Evolutionary conservation across 2,797 vertebrate genomes (phyloP).

Genomic region (Tokudaia tokunoshimensis): DNA sequence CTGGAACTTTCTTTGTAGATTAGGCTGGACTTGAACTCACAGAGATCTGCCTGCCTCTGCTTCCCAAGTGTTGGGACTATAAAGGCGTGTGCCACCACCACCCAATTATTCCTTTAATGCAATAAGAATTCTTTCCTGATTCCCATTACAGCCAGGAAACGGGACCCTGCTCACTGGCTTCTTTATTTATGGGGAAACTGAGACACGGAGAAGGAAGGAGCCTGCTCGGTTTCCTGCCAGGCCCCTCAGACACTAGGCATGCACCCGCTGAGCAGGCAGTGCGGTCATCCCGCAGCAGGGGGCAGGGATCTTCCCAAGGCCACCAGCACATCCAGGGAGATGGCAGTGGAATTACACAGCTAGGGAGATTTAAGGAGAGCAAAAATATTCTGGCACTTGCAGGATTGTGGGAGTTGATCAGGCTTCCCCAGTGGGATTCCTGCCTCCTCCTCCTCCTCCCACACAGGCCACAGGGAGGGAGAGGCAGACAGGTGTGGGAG

Average conservation of each 20-base stretch:
- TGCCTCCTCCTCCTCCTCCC: conserved; percentile 27
- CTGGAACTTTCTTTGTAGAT: background rate
- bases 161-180: background rate
- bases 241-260: background rate
- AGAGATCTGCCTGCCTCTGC: background rate
- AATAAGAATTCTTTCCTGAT: background rate
- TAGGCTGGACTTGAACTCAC: background rate
- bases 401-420: conserved; percentile 68
- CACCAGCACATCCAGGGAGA: conserved; percentile 54
- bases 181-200: conserved; percentile 41
- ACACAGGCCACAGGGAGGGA: background rate
- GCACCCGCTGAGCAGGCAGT: background rate
- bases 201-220: background rate
- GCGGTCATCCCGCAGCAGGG: background rate
- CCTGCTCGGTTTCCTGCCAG: background rate
- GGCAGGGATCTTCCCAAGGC: conserved; percentile 26
- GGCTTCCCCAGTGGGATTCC: conserved; percentile 78
- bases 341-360: conserved; percentile 71
- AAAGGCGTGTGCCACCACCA: background rate
- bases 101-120: conserved; percentile 14
- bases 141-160: background rate
- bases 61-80: background rate
- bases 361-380: conserved; percentile 71
- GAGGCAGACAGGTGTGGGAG: background rate
- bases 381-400: conserved; percentile 73